These are phyloP conservation scores for Dorcus parallelipipedus DNA, from an alignment of 2,888 invertebrate genomes.

Conservation along the genomic window DNA sequence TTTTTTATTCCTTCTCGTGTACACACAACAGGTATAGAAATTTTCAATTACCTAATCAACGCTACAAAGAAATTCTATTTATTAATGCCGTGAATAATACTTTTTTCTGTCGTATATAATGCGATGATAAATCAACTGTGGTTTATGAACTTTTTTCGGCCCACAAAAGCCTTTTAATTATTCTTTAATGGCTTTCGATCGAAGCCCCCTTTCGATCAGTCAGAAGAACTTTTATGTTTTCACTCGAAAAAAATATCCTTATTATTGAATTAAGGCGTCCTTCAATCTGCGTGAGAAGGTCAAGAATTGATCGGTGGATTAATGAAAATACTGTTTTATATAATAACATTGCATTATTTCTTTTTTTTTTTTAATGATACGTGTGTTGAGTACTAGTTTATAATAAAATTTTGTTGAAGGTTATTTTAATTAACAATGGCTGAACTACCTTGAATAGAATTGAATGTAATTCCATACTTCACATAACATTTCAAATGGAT, in stretches of 20 bases:
- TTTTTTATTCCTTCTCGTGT: conserved; percentile 9
- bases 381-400: too few relatives aligned
- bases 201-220: neutral
- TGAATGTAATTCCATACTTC: too few relatives aligned
- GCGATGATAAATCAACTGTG: neutral
- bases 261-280: neutral
- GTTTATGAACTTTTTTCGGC: neutral
- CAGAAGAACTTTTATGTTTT: neutral
- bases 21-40: neutral
- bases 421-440: too few relatives aligned
- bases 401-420: too few relatives aligned
- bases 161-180: neutral
- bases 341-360: too few relatives aligned
- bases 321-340: too few relatives aligned
- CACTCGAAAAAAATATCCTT: neutral
- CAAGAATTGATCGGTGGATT: too few relatives aligned
- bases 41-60: conserved; percentile 12
- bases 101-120: neutral
- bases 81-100: neutral
- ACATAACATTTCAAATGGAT: too few relatives aligned
- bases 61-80: conserved; percentile 11
- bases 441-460: too few relatives aligned
- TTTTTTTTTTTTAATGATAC: too few relatives aligned
- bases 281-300: neutral
- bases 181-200: neutral